Conservation (phyloP, 2,797 vertebrate genomes). For the Simalia tracyae region DNA sequence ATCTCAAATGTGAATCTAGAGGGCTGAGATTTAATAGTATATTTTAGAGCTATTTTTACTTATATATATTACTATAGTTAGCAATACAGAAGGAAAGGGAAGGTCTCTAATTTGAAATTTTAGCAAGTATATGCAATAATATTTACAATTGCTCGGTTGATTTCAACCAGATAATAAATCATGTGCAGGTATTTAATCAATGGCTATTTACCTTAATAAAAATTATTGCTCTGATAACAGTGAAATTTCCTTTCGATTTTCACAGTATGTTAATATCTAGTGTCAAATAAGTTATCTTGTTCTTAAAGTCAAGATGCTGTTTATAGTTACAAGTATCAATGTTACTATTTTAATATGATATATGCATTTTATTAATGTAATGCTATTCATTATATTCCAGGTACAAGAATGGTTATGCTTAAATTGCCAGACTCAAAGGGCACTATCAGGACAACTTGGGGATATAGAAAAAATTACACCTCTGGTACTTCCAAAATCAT, state of each 20-base stretch:
- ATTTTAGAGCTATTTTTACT: background rate
- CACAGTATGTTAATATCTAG: background rate
- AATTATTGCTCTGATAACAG: background rate
- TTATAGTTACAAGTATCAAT: background rate
- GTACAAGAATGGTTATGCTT: conserved; percentile 95
- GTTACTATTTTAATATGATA: background rate
- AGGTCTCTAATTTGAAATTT: background rate
- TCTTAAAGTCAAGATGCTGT: background rate
- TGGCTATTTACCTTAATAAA: background rate
- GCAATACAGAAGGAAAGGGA: background rate
- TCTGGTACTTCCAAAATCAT: conserved; percentile 53
- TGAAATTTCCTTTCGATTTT: background rate
- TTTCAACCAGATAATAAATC: background rate
- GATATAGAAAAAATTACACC: conserved; percentile 76
- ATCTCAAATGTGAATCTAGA: background rate
- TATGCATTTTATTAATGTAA: conserved; percentile 41
- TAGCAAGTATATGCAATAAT: background rate
- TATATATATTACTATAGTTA: background rate
- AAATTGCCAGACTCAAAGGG: conserved; percentile 95
- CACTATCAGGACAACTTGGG: conserved; percentile 86
- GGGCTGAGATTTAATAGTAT: background rate
- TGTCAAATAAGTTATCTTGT: background rate
- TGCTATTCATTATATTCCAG: conserved; percentile 73
- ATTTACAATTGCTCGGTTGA: background rate
- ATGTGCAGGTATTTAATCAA: background rate